Percentiles rank a stretch among this genome's conserved stretches.
These are phyloP conservation scores for Agonopterix arenella DNA, from an alignment of 2,888 invertebrate genomes.

Conservation along the genomic window DNA sequence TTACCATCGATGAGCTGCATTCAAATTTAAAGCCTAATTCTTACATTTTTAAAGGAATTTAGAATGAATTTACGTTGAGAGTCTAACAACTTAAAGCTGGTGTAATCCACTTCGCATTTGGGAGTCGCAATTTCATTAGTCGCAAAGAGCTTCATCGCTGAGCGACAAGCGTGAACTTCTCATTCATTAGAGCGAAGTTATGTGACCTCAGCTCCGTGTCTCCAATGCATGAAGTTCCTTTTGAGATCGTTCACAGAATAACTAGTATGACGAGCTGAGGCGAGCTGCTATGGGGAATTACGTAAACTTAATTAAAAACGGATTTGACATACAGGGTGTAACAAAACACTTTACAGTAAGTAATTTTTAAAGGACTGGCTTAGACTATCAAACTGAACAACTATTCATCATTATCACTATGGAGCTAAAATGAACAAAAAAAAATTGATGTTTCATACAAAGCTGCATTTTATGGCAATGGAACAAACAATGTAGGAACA, in stretches of 20 bases:
- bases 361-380: no score
- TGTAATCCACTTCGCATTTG: conserved; percentile 26
- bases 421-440: no score
- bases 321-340: no score
- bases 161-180: conserved; percentile 42
- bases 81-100: not conserved
- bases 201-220: conserved; percentile 29
- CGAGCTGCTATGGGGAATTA: conserved; percentile 1
- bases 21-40: conserved; percentile 50
- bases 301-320: no score
- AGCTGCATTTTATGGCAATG: no score
- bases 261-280: conserved; percentile 7
- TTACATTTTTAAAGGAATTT: conserved; percentile 3
- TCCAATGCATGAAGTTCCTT: conserved; percentile 28
- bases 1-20: conserved; percentile 53
- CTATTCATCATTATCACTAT: no score
- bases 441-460: no score
- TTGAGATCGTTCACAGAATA: conserved; percentile 23
- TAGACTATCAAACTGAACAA: no score
- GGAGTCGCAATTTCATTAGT: conserved; percentile 56
- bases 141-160: conserved; percentile 39
- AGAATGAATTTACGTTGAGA: no score
- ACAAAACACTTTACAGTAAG: no score
- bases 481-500: no score
- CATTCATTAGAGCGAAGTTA: conserved; percentile 54